These are phyloP conservation scores for Etheostoma spectabile DNA, from an alignment of 2,113 vertebrate species.

Conservation along the genomic window DNA sequence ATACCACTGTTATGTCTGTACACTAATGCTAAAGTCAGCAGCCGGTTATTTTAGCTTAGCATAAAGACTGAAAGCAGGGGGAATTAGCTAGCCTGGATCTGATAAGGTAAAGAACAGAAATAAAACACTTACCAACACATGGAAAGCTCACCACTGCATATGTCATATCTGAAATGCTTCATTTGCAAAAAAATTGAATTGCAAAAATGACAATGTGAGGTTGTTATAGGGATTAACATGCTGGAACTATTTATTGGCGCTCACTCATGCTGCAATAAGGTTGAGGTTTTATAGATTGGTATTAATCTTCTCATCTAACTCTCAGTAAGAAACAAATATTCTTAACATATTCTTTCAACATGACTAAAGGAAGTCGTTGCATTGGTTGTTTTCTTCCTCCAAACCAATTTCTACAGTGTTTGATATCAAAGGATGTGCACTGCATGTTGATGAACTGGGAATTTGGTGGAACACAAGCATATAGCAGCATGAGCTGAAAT, in stretches of 20 bases:
- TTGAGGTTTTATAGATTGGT: neutral
- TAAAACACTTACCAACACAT: neutral
- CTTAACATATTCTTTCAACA: neutral
- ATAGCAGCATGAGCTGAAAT: neutral
- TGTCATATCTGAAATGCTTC: neutral
- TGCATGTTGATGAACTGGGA: slow-evolving; percentile 12
- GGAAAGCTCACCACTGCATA: neutral
- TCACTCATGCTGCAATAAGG: neutral
- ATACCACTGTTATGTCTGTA: neutral
- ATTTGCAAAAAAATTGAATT: neutral
- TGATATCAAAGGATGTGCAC: neutral
- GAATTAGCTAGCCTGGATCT: neutral
- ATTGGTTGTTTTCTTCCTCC: neutral
- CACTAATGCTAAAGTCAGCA: neutral
- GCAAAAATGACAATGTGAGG: neutral
- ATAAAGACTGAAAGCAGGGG: too few species aligned
- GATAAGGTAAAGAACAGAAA: too few species aligned
- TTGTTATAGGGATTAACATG: neutral
- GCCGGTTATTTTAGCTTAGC: neutral
- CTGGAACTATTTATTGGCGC: neutral
- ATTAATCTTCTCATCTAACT: neutral
- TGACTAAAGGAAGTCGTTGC: neutral
- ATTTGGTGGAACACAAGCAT: neutral
- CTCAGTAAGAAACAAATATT: neutral
- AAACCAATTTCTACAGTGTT: neutral